phyloP scores from a whole-genome alignment of 2,797 vertebrate genomes.

The Myotis daubentonii region DNA sequence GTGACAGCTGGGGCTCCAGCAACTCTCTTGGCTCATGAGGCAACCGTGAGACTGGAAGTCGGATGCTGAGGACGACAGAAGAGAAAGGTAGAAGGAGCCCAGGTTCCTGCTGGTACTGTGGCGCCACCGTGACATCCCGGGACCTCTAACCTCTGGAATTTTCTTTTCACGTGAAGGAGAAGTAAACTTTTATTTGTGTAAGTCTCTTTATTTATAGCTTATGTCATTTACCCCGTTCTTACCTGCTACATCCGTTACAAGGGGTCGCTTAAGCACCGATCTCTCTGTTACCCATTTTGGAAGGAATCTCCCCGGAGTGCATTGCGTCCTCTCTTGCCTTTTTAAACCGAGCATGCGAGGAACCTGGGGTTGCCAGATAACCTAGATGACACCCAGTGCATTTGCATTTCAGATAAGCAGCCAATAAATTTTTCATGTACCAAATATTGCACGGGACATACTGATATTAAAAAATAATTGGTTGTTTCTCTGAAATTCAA shows the following conservation, averaged over 20 bases:
- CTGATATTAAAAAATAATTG: neutral
- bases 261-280: neutral
- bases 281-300: neutral
- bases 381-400: neutral
- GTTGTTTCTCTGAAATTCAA: neutral
- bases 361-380: neutral
- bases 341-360: neutral
- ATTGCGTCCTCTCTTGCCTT: neutral
- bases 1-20: neutral
- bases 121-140: neutral
- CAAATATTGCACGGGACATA: neutral
- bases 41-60: neutral
- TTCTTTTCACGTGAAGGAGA: neutral
- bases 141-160: neutral
- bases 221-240: neutral
- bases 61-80: neutral
- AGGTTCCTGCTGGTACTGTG: neutral
- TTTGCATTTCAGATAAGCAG: neutral
- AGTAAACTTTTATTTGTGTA: neutral
- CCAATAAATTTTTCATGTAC: neutral
- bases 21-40: neutral
- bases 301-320: neutral
- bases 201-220: neutral
- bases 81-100: neutral
- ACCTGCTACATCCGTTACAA: neutral